Evolutionary conservation across 1,140 invertebrate species (phyloP).

Genomic region (Cherax destructor): DNA sequence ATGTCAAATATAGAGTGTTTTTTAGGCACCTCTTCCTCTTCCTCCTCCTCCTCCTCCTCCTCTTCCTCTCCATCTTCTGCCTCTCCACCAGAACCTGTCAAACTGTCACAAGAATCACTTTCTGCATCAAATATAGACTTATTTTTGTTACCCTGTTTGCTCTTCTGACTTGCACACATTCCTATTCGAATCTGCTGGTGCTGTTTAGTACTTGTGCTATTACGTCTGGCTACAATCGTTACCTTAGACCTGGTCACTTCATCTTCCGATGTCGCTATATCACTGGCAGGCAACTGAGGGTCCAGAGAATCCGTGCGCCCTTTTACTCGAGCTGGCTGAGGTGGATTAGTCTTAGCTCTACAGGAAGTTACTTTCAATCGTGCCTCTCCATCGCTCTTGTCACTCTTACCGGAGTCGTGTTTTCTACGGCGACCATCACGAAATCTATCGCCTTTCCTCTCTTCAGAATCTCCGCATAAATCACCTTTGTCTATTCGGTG

Average conservation of each 20-base stretch:
- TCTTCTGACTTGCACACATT: constrained; percentile 38
- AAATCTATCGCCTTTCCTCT: constrained; percentile 64
- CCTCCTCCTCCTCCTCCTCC: constrained; percentile 49
- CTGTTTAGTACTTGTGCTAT: constrained; percentile 52
- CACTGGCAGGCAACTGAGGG: constrained; percentile 9
- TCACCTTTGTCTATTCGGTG: constrained; percentile 66
- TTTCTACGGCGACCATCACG: constrained; percentile 79
- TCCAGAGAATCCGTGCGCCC: constrained; percentile 35
- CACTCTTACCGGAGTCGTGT: constrained; percentile 77
- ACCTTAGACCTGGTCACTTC: constrained; percentile 25
- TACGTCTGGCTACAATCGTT: constrained; percentile 11
- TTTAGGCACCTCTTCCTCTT: constrained; percentile 69
- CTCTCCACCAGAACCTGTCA: constrained; percentile 61
- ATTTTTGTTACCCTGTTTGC: constrained; percentile 46
- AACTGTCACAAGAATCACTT: constrained; percentile 49
- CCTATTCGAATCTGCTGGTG: constrained; percentile 66
- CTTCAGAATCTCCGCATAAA: constrained; percentile 69
- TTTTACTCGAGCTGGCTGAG: constrained; percentile 23
- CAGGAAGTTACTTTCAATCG: constrained; percentile 15
- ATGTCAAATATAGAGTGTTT: constrained; percentile 93
- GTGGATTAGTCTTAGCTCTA: constrained; percentile 28
- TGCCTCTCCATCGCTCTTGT: constrained; percentile 61
- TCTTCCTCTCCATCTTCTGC: constrained; percentile 58
- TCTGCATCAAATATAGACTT: constrained; percentile 69
- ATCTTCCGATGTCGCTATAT: constrained; percentile 56